Conservation (phyloP, 1,140 invertebrate species). For the Watersipora subatra region DNA sequence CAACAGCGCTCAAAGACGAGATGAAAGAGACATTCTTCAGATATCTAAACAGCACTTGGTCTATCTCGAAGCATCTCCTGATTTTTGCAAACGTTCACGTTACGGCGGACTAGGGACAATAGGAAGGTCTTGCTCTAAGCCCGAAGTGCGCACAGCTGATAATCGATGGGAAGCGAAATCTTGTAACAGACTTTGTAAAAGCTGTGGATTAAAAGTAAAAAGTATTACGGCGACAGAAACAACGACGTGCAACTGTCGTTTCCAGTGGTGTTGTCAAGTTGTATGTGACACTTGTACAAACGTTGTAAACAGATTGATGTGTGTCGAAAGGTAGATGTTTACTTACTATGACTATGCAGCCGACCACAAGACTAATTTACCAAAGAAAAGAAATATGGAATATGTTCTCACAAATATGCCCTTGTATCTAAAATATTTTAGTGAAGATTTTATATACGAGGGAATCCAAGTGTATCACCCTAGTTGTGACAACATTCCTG, state of each 20-base stretch:
- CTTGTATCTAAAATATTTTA: no score
- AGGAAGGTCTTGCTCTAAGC: constrained; percentile 20
- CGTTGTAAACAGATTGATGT: constrained; percentile 12
- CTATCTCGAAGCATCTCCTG: constrained; percentile 73
- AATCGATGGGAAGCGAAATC: constrained; percentile 48
- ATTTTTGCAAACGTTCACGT: constrained; percentile 66
- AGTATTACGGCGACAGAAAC: constrained; percentile 54
- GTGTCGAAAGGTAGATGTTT: no score
- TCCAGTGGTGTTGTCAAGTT: constrained; percentile 77
- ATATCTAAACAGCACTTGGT: constrained; percentile 50
- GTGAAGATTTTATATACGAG: no score
- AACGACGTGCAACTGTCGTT: constrained; percentile 62
- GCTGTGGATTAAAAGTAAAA: constrained; percentile 65
- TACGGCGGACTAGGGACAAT: constrained; percentile 70
- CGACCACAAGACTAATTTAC: no score
- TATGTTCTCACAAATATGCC: no score
- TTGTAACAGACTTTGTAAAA: constrained; percentile 70
- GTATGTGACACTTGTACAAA: constrained; percentile 48
- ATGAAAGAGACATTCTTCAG: constrained; percentile 6
- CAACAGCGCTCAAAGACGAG: constrained; percentile 11
- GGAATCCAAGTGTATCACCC: no score
- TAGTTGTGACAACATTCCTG: no score
- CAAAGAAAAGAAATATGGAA: no score
- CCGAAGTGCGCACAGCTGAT: constrained; percentile 41
- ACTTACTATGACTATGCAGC: no score